Base-by-base conservation (phyloP, 2,888 invertebrate genomes). In the Chloroclystis v-ata region DNA sequence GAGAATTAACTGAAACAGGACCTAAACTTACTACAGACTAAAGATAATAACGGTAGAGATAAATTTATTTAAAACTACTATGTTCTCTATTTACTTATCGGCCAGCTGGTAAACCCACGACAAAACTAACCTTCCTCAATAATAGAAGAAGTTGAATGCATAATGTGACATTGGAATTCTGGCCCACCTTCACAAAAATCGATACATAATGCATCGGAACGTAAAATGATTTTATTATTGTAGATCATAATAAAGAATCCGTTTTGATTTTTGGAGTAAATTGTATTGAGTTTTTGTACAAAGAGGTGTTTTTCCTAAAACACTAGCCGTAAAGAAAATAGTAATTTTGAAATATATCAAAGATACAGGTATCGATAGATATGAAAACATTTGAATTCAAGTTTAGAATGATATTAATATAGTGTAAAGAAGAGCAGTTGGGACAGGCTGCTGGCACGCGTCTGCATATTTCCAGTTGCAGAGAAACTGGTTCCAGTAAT, bases 391-490 rank as follows among this genome's bases (percentile, higher is more conserved):
- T 26, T 26, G 9, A 43, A 40, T 45, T 53, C 49, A 49, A 54
- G 54, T 49, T 42, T 51, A 47, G 60, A 75, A 72, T 71, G 67
- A 69, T 67, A 64, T 65, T 69, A 72, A 73, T 71, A 73, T 67
- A 71, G 60, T 70, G 69, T 74, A 75, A 76, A 66, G 71, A 72
- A 65, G 69, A 72, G 68, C 68, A 71, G 71, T 69, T 69, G 70
- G 65, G 74, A 72, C 72, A 66, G 72, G 75, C 68, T 64, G 66
- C 69, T 60, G 69, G 77, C 79, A 81, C 78, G 78, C 78, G 75
- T 73, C 80, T 78, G 79, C 83, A 82, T 78, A 82, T 82, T 79
- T 81, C 75, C 76, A 76, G 76, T 56, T 54, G 56, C 51, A 75
- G 75, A 71, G 60, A 64, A 83, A 85, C 85, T 68, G 82, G 84